phyloP scores from a whole-genome alignment of 1,140 invertebrate genomes.

The Acromyrmex echinatior region DNA sequence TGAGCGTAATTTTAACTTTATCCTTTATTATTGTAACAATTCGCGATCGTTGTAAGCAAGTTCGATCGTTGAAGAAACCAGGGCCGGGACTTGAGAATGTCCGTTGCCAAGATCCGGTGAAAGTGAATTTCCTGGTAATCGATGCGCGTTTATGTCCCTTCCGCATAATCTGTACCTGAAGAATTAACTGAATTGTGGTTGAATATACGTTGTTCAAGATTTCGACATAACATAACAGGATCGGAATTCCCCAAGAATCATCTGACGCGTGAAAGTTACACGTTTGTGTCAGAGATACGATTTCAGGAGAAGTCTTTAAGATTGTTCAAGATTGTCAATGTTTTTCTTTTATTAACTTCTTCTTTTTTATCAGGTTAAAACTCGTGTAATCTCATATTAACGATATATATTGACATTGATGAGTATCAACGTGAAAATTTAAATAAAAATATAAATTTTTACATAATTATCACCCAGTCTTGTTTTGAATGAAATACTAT shows the following conservation, averaged over 20 bases:
- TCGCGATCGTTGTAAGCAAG: neutral
- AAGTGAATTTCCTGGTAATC: conserved; percentile 85
- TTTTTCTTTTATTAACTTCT: neutral
- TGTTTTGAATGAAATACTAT: neutral
- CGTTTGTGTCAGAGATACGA: conserved; percentile 28
- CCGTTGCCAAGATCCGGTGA: conserved; percentile 78
- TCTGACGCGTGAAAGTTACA: conserved; percentile 23
- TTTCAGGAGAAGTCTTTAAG: neutral
- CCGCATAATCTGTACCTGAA: conserved; percentile 53
- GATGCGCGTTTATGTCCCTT: conserved; percentile 75
- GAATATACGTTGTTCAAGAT: conserved; percentile 15
- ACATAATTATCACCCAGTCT: neutral
- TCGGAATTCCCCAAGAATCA: conserved; percentile 66
- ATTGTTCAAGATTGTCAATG: neutral
- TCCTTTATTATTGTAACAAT: conserved; percentile 31
- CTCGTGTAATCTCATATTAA: conserved; percentile 1
- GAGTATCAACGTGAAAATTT: neutral
- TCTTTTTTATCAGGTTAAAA: neutral
- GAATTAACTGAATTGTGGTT: neutral
- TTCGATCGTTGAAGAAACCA: conserved; percentile 49
- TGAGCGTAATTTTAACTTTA: conserved; percentile 4
- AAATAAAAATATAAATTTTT: neutral
- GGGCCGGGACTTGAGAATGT: conserved; percentile 53
- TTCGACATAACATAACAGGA: conserved; percentile 67
- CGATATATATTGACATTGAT: neutral